Evolutionary conservation across 1,140 invertebrate genomes (phyloP), one percentile per base, ranked within the genome.

Genomic region (Drosophila triauraria): DNA sequence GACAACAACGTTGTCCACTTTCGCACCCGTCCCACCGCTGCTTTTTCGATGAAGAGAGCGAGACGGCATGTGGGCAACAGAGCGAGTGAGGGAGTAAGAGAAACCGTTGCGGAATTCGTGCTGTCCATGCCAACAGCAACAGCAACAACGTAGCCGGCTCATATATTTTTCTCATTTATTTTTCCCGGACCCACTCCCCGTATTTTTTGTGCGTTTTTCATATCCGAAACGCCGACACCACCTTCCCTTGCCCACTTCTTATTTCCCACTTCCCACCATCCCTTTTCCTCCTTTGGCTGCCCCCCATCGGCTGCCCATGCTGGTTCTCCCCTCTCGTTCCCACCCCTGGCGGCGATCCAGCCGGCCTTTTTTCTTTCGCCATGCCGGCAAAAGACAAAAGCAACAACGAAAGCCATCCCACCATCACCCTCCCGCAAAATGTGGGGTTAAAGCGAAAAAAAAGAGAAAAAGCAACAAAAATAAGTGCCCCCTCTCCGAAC

Each of bases 111-210:
- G 69, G 57, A 72, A 63, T 74, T 62, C 69, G 61, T 65, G 78
- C 72, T 87, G 75, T 59, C 82, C 75, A 80, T 82, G 79, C 82
- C 83, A 79, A 79, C 64, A 78, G 78, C 64, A 64, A 80, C 74
- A 85, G 81, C 84, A 87, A 87, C 85, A 87, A 87, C 85, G 77
- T 90, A 84, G 80, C 84, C 84, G 84, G 85, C 83, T 88, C 80
- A 86, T 87, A 87, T 87, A 87, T 87, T 88, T 87, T 87, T 88
- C 84, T 87, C 84, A 87, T 87, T 87, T 87, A 87, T 87, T 87
- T 87, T 87, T 87, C 80, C 80, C 84, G 46, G 63, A 61, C 65
- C 70, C 64, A 65, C 43, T 23, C 38, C 63, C 80, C 75, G 81
- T 91, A 88, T 81, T 90, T 91, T 91, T 88, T 82, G 79, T 85